A percentile compares a stretch with the other conserved stretches of the same genome.
phyloP scores from a whole-genome alignment of 2,797 vertebrate genomes.

The Sebastes miniatus region DNA sequence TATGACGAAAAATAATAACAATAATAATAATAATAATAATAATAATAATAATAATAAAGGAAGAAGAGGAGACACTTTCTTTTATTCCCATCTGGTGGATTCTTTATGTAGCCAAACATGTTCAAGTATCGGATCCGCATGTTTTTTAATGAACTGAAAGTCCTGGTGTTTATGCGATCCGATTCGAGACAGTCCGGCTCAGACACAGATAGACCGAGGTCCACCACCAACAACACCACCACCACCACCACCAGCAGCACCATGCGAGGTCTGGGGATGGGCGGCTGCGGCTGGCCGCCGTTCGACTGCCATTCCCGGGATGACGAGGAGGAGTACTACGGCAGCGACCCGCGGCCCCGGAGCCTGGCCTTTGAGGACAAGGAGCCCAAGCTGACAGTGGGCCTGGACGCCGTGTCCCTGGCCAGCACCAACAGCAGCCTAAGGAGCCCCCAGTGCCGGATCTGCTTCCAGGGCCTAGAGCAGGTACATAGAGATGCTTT shows the following conservation, averaged over 20 bases:
- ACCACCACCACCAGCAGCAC: slow-evolving; percentile 5
- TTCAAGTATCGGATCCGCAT: slow-evolving; percentile 97
- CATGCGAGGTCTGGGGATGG: slow-evolving; percentile 85
- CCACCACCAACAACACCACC: slow-evolving; percentile 38
- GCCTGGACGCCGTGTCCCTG: slow-evolving; percentile 90
- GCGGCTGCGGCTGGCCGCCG: slow-evolving; percentile 93
- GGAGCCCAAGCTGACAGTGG: slow-evolving; percentile 84
- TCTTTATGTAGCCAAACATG: slow-evolving; percentile 86
- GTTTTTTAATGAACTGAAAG: slow-evolving; percentile 97
- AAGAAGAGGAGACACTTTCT: neutral
- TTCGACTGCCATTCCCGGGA: slow-evolving; percentile 90
- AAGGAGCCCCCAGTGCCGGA: slow-evolving; percentile 92
- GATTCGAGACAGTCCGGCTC: slow-evolving; percentile 87
- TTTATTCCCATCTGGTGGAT: slow-evolving; percentile 32
- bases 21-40: neutral
- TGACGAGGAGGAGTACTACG: slow-evolving; percentile 94
- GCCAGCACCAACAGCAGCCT: slow-evolving; percentile 90
- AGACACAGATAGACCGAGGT: slow-evolving; percentile 81
- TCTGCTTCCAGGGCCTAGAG: slow-evolving; percentile 94
- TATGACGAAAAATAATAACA: slow-evolving; percentile 16
- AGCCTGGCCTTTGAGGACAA: slow-evolving; percentile 88
- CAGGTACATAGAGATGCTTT: slow-evolving; percentile 79
- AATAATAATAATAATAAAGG: neutral
- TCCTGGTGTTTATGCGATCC: slow-evolving; percentile 94
- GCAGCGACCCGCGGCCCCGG: slow-evolving; percentile 86